Percentiles rank a stretch among this genome's conserved stretches.
Conservation (phyloP, 1,140 invertebrate genomes). For the Samia ricini region DNA sequence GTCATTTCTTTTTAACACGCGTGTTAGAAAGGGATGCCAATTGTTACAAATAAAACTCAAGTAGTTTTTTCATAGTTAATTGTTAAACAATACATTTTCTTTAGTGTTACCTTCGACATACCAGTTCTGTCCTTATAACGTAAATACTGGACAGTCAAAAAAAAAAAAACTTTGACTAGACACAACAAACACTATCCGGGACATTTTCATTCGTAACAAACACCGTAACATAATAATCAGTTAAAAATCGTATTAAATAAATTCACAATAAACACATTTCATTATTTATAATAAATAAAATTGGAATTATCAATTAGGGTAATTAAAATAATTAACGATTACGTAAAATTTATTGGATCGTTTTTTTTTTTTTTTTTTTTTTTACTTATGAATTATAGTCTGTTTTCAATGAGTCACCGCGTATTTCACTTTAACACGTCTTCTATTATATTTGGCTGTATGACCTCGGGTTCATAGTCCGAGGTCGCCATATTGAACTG, state of each 20-base stretch:
- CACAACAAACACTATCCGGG: constrained; percentile 5
- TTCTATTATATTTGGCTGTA: constrained; percentile 15
- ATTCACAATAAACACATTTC: background rate
- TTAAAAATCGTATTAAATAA: constrained; percentile 4
- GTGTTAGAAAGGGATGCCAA: constrained; percentile 1
- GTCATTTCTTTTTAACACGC: constrained; percentile 6
- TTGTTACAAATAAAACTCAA: background rate
- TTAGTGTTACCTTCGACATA: background rate
- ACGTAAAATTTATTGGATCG: no score
- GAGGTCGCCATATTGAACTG: constrained; percentile 93
- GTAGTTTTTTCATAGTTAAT: background rate
- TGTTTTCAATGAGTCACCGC: constrained; percentile 35
- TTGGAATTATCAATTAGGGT: constrained; percentile 2
- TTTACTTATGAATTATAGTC: constrained; percentile 11
- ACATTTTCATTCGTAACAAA: constrained; percentile 3
- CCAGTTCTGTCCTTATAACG: background rate
- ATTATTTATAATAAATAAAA: background rate
- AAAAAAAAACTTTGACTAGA: constrained; percentile 6
- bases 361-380: background rate
- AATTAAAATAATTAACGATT: constrained; percentile 2
- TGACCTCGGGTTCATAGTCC: constrained; percentile 77
- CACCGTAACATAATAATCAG: background rate
- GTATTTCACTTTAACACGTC: no score
- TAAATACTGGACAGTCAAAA: constrained; percentile 1
- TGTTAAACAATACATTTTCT: background rate